Percentiles rank a stretch among this genome's conserved stretches.
Conservation (phyloP, 2,888 invertebrate genomes). For the Hymenopus coronatus region DNA sequence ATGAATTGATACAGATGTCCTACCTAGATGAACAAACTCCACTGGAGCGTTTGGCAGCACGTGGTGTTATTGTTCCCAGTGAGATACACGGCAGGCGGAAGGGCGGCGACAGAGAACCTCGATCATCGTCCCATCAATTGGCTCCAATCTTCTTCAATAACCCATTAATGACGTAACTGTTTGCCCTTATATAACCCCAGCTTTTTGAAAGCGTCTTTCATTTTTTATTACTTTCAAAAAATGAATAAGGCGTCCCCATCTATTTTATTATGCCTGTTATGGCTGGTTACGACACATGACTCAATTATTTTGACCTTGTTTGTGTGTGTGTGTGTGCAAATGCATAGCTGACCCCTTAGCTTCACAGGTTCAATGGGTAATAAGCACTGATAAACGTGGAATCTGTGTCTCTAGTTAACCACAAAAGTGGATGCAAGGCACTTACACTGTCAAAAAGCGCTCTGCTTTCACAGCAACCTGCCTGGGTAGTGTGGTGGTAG, state of each 20-base stretch:
- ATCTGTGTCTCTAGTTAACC: not conserved
- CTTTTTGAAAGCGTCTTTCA: not conserved
- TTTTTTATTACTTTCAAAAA: not conserved
- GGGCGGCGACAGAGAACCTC: not conserved
- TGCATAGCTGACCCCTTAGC: not conserved
- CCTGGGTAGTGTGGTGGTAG: too few species aligned
- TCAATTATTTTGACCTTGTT: constrained; percentile 4
- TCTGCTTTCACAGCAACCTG: too few species aligned
- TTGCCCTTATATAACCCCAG: not conserved
- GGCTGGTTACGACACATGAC: not conserved
- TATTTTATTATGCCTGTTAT: not conserved
- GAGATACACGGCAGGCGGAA: not conserved
- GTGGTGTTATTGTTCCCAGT: not conserved
- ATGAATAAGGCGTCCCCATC: not conserved
- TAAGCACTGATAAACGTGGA: not conserved
- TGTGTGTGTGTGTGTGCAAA: not conserved
- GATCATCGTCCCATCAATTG: constrained; percentile 2
- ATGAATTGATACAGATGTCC: too few species aligned
- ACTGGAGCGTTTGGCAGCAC: not conserved
- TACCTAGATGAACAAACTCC: not conserved
- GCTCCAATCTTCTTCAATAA: constrained; percentile 9
- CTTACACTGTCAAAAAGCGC: too few species aligned
- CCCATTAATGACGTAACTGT: not conserved
- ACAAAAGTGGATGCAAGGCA: not conserved
- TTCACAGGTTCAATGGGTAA: not conserved